phyloP scores from a whole-genome alignment of 2,797 vertebrate genomes.

The Eulemur mongoz region DNA sequence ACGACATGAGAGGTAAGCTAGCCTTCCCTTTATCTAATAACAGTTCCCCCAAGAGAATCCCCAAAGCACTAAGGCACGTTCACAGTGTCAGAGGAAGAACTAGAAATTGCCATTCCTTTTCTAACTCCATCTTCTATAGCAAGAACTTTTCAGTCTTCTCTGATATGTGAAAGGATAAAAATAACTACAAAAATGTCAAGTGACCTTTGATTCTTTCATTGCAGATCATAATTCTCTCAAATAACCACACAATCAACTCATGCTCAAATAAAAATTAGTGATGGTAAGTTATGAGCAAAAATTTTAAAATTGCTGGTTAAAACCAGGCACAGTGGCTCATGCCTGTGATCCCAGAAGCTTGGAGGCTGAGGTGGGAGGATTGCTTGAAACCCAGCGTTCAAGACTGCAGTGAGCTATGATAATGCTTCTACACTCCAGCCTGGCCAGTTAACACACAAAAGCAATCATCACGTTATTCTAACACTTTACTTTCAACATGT shows the following conservation, averaged over 20 bases:
- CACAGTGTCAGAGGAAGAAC: constrained; percentile 9
- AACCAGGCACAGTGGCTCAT: neutral
- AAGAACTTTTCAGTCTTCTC: constrained; percentile 6
- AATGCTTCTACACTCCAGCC: neutral
- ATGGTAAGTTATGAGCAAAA: neutral
- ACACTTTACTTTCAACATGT: neutral
- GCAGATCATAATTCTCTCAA: neutral
- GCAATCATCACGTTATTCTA: neutral
- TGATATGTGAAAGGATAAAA: neutral
- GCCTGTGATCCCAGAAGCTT: neutral
- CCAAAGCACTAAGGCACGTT: neutral
- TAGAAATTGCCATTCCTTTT: neutral
- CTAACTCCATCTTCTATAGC: neutral
- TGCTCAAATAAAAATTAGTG: neutral
- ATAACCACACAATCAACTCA: neutral
- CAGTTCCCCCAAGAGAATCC: constrained; percentile 16
- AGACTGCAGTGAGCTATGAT: neutral
- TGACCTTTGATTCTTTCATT: neutral
- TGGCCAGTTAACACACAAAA: neutral
- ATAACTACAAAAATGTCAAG: neutral
- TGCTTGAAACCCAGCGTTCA: neutral
- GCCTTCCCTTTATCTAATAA: constrained; percentile 42
- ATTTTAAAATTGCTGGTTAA: neutral
- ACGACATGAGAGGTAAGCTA: neutral
- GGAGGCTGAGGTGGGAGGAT: neutral